Evolutionary conservation across 2,888 invertebrate genomes (phyloP), one percentile per base, ranked within the genome.

Genomic region (Sarcophaga caerulescens): DNA sequence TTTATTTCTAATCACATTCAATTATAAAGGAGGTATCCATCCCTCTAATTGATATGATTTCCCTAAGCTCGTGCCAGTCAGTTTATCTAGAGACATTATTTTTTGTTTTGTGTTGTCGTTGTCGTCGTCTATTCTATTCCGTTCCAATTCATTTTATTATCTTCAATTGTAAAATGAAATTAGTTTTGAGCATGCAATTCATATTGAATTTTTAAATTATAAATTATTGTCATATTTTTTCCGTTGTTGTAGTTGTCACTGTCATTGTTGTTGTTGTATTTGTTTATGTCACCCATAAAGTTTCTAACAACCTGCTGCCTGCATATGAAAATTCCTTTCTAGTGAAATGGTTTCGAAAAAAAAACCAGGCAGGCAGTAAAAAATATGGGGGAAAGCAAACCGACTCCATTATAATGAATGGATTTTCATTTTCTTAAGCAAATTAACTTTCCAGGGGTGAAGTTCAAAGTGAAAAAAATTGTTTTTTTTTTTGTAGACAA

Each of bases 361-460:
- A 35, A 35, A 35, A 35, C 35, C 6, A 35, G 35, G 35, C 35
- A 35, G 35, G 0, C 35, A 35, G 35, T 2, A 62, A 62, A 60
- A 35, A 25, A 4, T 35, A 62, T 35, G 35, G 35, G 35, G 35
- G 35, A 35, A 35, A 35, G 19, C n/a, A 44, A 14, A 75, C 25
- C 62, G 63, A 81, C 52, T 81, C 35, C 44, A 75, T 6, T 6
- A 23, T 63, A 76, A 74, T 68, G 35, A 68, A 60, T 52, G 12
- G 35, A 35, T 35, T 35, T 44, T 25, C 11, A 35, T 59, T 60
- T 74, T 69, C 57, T 52, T 23, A 14, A 76, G 23, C n/a, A 69
- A 63, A 62, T 79, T 75, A 59, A 84, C 78, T 75, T 79, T 74
- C 79, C 70, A 79, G 75, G 84, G 84, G 84, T 84, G 68, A 79